Conservation (phyloP, 2,113 vertebrate species). For the Ranitomeya variabilis region DNA sequence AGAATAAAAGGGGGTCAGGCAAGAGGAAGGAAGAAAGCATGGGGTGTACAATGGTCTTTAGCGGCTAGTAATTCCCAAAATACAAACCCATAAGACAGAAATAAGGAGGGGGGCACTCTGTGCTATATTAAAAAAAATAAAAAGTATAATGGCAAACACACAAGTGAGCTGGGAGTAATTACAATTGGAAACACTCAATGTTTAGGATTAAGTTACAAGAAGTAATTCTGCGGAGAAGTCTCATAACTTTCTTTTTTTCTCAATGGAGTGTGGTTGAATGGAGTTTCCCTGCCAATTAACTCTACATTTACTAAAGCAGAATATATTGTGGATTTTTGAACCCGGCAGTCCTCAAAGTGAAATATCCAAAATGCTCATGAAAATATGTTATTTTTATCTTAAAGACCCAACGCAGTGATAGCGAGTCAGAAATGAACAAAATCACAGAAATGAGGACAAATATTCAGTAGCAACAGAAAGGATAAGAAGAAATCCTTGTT, state of each 20-base stretch:
- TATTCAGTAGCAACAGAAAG: too few species aligned
- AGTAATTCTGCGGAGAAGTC: constrained; percentile 25
- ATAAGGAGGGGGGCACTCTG: constrained; percentile 66
- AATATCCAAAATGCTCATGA: too few species aligned
- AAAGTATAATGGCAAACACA: constrained; percentile 20
- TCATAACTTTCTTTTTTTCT: constrained; percentile 16
- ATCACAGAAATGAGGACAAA: too few species aligned
- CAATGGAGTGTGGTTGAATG: constrained; percentile 6
- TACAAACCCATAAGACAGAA: constrained; percentile 61
- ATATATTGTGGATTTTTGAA: not conserved
- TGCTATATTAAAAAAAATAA: constrained; percentile 69
- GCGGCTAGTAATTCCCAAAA: constrained; percentile 28
- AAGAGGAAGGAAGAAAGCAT: not conserved
- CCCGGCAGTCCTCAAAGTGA: not conserved
- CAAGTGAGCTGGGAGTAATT: constrained; percentile 78
- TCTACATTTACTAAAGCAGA: not conserved
- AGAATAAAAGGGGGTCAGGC: not conserved
- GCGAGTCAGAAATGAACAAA: too few species aligned
- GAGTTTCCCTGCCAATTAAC: not conserved
- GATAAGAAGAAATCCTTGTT: too few species aligned
- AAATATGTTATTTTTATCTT: too few species aligned
- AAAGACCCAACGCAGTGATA: too few species aligned
- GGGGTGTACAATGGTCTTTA: constrained; percentile 24
- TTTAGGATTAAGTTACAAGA: constrained; percentile 59
- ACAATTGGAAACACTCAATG: constrained; percentile 67